These are phyloP conservation scores for Oscheius sp. DNA, from an alignment of 2,888 invertebrate species.

Conservation along the genomic window DNA sequence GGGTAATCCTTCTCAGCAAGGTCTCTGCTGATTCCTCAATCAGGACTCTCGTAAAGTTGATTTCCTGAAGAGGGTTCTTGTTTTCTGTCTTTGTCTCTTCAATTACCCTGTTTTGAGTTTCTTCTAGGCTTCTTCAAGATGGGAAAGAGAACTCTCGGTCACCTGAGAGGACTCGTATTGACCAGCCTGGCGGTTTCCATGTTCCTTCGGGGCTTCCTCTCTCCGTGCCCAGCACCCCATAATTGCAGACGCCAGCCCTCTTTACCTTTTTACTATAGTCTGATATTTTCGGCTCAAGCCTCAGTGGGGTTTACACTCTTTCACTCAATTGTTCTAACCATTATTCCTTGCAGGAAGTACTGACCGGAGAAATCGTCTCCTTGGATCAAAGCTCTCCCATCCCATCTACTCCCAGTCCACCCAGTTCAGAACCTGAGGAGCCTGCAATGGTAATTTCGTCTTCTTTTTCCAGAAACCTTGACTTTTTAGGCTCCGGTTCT, in stretches of 20 bases:
- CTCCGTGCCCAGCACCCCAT: background rate
- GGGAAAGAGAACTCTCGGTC: no score
- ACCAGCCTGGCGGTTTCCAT: no score
- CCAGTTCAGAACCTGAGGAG: conserved; percentile 8
- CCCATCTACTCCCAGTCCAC: conserved; percentile 18
- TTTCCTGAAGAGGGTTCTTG: no score
- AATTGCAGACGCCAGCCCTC: background rate
- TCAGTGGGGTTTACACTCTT: background rate
- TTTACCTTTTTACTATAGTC: background rate
- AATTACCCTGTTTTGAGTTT: no score
- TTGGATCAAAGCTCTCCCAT: conserved; percentile 12
- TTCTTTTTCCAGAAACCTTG: background rate
- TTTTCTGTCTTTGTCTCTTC: no score
- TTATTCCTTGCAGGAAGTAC: conserved; percentile 19
- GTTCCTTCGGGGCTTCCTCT: background rate
- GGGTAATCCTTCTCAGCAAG: no score
- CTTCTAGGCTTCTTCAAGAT: no score
- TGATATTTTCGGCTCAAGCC: background rate
- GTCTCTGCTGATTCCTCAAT: no score
- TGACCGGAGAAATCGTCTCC: conserved; percentile 13
- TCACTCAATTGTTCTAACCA: background rate
- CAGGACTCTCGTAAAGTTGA: no score
- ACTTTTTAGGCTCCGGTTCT: conserved; percentile 11
- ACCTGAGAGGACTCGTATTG: no score
- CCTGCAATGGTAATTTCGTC: conserved; percentile 4